Base-by-base conservation (phyloP, 2,888 invertebrate species). In the Drosophila testacea region DNA sequence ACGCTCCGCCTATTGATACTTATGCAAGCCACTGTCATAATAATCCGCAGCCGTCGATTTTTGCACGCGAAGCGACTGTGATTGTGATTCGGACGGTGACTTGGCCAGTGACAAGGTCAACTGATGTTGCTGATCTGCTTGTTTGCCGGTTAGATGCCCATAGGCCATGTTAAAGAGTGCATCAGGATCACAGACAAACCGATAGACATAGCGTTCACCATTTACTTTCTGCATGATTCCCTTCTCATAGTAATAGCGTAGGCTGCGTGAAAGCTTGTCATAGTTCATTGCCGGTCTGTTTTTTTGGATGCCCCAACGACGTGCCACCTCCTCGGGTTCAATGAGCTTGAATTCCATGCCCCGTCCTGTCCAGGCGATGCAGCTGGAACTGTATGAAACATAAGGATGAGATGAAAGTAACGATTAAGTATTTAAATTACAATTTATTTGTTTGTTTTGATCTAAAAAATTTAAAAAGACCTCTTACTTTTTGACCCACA, bases 151-250 rank as follows among this genome's bases (percentile, higher is more conserved):
- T 2, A 91, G 75, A 65, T 92, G 92, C 0, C 92, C 92, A 62
- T 95, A 95, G 7, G 96, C 96, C 96, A 97, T 96, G 88, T 95
- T 96, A 93, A 97, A 97, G 4, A 97, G 93, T 0, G 97, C 97
- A 76, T 97, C 97, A 0, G 98, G 98, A 92, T 98, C 98, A 92
- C 98, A 98, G 1, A 98, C 98, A 92, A 98, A 98, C 91, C 98
- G 97, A 94, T 98, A 98, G 10, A 98, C 98, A 93, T 98, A 98
- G 86, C 98, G 95, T 91, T 98, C 98, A 0, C 98, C 98, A 62
- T 97, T 97, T 0, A 98, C 98, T 93, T 98, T 98, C 93, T 98
- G 98, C 98, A 98, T 98, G 89, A 98, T 98, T n/a, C 98, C 98
- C 92, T 98, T 98, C 92, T 98, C 98, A 92, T 98, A 98, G 91